Base-by-base conservation (phyloP, 1,140 invertebrate species). In the Dinoponera quadriceps region DNA sequence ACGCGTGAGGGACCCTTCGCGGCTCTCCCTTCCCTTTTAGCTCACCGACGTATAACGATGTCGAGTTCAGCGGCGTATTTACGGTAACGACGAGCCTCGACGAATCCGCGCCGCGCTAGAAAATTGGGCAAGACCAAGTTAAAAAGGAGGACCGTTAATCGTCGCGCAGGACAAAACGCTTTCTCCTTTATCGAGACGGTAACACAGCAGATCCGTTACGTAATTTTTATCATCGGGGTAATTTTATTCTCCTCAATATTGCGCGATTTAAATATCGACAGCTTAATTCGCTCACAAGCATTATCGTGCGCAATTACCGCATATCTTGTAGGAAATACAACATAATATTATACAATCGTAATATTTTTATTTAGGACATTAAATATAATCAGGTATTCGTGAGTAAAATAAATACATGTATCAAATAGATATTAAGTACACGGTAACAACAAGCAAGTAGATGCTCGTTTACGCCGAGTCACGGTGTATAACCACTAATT, bases 21-120 rank as follows among this genome's bases (percentile, higher is more conserved):
- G 25, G 16, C 38, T 49, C 13, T 63, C 38, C 38, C 44, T 75
- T 51, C 20, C 48, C 60, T 48, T 51, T 77, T 77, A 63, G n/a
- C 3, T n/a, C n/a, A 55, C 59, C 29, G 22, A 29, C 49, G 18
- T 59, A 80, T 80, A 55, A 68, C 49, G 54, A 84, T 49, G 27
- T 38, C 69, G 29, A 14, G 25, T 84, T 78, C 65, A 63, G 48
- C 69, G 16, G 9, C 25, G 25, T 59, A 85, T 84, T 48, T 55
- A 20, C 60, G 33, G 54, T 83, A 44, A 33, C 55, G 63, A 83
- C 13, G 44, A 74, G 27, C 33, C 38, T 71, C 33, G 16, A 44
- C 14, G 51, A 71, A 80, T 80, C n/a, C n/a, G 38, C 33, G 18
- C 38, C 29, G 16, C 51, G 38, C 33, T 22, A 48, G 22, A 80